phyloP scores from a whole-genome alignment of 2,888 invertebrate species.

The Hecatera dysodea region DNA sequence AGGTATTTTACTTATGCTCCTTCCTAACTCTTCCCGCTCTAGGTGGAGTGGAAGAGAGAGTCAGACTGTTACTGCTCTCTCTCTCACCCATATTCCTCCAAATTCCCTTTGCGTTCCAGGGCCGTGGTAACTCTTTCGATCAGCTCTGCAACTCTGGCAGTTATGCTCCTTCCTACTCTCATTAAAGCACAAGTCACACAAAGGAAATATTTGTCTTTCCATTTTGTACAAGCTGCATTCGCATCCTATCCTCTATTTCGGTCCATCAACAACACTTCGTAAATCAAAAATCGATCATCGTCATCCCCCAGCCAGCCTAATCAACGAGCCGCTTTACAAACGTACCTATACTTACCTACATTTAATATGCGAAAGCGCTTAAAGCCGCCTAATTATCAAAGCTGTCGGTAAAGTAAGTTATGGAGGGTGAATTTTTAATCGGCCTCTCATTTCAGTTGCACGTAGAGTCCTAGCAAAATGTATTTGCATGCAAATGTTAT shows the following conservation, averaged over 20 bases:
- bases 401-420: constrained; percentile 72
- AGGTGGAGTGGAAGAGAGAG: no score
- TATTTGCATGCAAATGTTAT: constrained; percentile 71
- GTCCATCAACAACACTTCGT: constrained; percentile 29
- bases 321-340: constrained; percentile 47
- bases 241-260: not conserved
- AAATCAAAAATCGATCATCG: constrained; percentile 57
- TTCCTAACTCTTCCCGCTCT: no score
- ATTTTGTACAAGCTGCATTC: not conserved
- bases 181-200: no score
- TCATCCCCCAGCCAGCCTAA: constrained; percentile 38
- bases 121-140: no score
- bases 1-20: no score
- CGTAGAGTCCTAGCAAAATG: constrained; percentile 66
- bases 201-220: no score
- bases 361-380: constrained; percentile 67
- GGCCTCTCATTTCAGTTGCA: constrained; percentile 70
- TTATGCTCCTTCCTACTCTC: no score
- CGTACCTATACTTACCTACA: constrained; percentile 46
- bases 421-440: constrained; percentile 77
- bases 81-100: no score
- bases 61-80: no score
- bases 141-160: no score
- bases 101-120: no score
- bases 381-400: constrained; percentile 76